These are phyloP conservation scores for Scotopteryx bipunctaria DNA, from an alignment of 2,888 invertebrate species.

Conservation along the genomic window DNA sequence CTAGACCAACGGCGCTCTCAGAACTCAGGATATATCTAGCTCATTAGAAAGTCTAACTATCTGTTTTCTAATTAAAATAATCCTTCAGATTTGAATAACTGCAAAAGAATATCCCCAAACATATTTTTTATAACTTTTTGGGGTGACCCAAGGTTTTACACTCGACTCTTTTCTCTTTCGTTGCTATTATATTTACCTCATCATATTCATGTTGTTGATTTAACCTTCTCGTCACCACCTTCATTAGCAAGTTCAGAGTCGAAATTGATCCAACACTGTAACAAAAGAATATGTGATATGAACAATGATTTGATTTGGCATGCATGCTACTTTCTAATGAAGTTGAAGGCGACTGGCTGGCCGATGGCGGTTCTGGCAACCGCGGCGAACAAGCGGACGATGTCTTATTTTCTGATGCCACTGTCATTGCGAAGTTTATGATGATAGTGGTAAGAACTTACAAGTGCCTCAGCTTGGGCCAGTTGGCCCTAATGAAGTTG, in stretches of 20 bases:
- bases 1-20: no score
- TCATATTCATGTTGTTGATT: constrained; percentile 89
- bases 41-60: no score
- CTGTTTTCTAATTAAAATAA: no score
- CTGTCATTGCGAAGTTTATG: no score
- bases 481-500: constrained; percentile 89
- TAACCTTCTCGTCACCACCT: constrained; percentile 88
- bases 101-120: no score
- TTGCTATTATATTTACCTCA: constrained; percentile 85
- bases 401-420: no score
- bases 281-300: background rate
- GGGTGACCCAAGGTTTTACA: background rate
- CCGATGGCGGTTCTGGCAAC: constrained; percentile 91
- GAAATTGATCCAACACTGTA: constrained; percentile 88
- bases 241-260: constrained; percentile 88
- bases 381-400: constrained; percentile 87
- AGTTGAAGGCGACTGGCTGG: constrained; percentile 91
- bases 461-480: constrained; percentile 88
- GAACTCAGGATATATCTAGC: no score
- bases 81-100: no score
- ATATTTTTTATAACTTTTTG: no score
- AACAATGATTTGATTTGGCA: no score
- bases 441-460: constrained; percentile 69
- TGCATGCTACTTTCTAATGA: no score
- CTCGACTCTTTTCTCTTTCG: background rate